Evolutionary conservation across 1,140 invertebrate species (phyloP), one percentile per base, ranked within the genome.

Genomic region (Bradynema listronoti): DNA sequence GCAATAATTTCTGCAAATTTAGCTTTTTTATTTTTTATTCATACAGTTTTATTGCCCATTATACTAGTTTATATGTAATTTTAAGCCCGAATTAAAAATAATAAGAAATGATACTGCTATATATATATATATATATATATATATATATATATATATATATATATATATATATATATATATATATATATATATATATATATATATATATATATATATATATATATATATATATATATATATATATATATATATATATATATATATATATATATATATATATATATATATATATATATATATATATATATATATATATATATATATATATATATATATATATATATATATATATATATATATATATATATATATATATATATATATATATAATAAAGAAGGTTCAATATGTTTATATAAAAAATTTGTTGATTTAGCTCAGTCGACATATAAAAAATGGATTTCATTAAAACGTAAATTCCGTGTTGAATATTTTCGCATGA

Each of bases 371-470:
- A 11, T 39, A 11, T 19, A 11, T 39, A 39, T 39, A 11, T 11
- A 11, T 11, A 19, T 11, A 11, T 24, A 19, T 24, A n/a, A 49
- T 49, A 41, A 41, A 32, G n/a, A 46, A 53, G 1, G n/a, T 27
- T 7, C 14, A 11, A 36, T 29, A 16, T 50, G 30, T 49, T 51
- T 22, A 51, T 16, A 3, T 51, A 51, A 49, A 4, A 47, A 43
- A 55, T 47, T 55, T 39, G 36, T 5, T 56, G 4, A 16, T 55
- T 65, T 39, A 65, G 63, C 67, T 11, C 63, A 65, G 60, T 62
- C 56, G 16, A 65, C 65, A 7, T 65, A 65, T 34, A 65, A 65
- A 45, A 65, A 65, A 43, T 65, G 63, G 63, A 65, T 65, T 25
- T 65, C 63, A n/a, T 27, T 65, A 22, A 65, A 65, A 51, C 30